Evolutionary conservation across 1,140 invertebrate species (phyloP).

Genomic region (Pseudomyrmex sp.): DNA sequence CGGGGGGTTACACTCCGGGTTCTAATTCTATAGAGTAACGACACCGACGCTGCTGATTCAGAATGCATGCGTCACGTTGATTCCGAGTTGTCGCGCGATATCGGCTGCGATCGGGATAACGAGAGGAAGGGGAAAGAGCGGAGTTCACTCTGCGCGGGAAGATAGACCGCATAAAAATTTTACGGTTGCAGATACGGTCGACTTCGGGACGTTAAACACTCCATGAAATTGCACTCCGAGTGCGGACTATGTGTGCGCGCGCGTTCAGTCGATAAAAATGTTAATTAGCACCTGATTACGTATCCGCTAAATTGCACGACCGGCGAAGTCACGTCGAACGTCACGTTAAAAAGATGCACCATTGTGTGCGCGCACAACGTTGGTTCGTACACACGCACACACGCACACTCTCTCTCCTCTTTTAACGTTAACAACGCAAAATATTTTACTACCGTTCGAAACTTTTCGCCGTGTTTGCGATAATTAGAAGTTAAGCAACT

Average conservation of each 20-base stretch:
- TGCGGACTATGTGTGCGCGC: not conserved
- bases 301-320: not conserved
- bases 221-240: slow-evolving; percentile 22
- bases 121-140: too few species aligned
- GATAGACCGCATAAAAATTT: slow-evolving; percentile 18
- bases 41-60: slow-evolving; percentile 32
- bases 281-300: slow-evolving; percentile 48
- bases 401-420: too few species aligned
- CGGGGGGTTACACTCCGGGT: slow-evolving; percentile 9
- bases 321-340: not conserved
- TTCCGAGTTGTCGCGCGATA: slow-evolving; percentile 24
- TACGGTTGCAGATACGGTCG: slow-evolving; percentile 1
- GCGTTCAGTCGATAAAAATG: not conserved
- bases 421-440: not conserved
- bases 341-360: not conserved
- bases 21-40: slow-evolving; percentile 43
- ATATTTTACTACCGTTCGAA: not conserved
- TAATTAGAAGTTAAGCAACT: slow-evolving; percentile 13
- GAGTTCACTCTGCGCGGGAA: not conserved
- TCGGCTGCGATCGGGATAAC: not conserved
- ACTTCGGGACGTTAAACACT: slow-evolving; percentile 24
- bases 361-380: too few species aligned
- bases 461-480: not conserved
- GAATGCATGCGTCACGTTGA: slow-evolving; percentile 51
- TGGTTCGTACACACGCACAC: too few species aligned